phyloP scores from a whole-genome alignment of 2,797 vertebrate species.

The Eupleurogrammus muticus region DNA sequence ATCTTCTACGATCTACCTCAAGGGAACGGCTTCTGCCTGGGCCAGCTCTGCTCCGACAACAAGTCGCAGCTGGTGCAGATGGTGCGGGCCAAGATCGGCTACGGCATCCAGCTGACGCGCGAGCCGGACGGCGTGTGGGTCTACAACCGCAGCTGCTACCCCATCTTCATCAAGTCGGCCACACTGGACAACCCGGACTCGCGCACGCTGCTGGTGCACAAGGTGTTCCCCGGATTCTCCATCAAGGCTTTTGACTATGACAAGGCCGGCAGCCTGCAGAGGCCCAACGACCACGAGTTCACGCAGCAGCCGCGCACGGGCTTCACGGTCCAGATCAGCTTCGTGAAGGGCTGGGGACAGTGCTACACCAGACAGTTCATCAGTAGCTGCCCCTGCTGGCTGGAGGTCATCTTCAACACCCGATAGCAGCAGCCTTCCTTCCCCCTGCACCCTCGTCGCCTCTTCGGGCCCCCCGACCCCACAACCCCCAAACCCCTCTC shows the following conservation, averaged over 20 bases:
- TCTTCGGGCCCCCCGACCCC: constrained; percentile 20
- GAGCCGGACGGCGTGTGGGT: constrained; percentile 98
- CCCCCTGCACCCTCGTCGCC: constrained; percentile 36
- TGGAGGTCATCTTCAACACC: constrained; percentile 98
- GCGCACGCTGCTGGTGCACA: constrained; percentile 96
- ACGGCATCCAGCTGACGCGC: constrained; percentile 96
- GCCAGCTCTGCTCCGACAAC: constrained; percentile 97
- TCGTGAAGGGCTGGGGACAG: constrained; percentile 99
- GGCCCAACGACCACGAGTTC: constrained; percentile 98
- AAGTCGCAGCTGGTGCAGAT: constrained; percentile 97
- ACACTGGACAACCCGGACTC: constrained; percentile 99
- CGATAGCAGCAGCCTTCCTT: constrained; percentile 84
- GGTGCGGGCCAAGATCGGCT: constrained; percentile 96
- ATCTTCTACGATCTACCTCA: constrained; percentile 99
- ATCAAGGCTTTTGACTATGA: constrained; percentile 99
- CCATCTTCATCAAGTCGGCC: constrained; percentile 99
- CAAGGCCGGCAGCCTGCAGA: constrained; percentile 94
- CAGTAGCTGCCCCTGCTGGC: constrained; percentile 98
- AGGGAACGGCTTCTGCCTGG: constrained; percentile 99
- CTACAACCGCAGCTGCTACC: constrained; percentile 98
- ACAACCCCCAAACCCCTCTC: constrained; percentile 17
- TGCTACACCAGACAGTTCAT: constrained; percentile 99
- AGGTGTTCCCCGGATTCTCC: constrained; percentile 98
- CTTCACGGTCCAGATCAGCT: constrained; percentile 99
- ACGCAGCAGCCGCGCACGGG: constrained; percentile 96